Conservation (phyloP, 2,797 vertebrate genomes). For the Xenentodon cancila region DNA sequence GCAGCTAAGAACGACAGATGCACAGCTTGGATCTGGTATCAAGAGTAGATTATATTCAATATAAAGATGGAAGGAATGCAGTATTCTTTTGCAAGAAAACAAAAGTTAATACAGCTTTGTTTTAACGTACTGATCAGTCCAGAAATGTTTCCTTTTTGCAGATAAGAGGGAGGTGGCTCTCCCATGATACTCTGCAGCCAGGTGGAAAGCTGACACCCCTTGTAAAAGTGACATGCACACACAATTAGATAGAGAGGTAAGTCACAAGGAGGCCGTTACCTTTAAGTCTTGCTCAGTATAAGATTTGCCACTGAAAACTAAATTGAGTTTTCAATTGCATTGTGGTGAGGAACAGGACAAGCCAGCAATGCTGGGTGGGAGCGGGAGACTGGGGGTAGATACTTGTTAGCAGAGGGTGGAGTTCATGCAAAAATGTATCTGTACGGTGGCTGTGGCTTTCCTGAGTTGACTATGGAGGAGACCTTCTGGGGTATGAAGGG, state of each 20-base stretch:
- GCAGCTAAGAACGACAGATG: conserved; percentile 20
- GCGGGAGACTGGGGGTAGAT: neutral
- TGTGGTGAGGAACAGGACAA: neutral
- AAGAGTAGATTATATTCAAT: neutral
- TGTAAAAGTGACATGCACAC: conserved; percentile 36
- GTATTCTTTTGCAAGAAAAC: neutral
- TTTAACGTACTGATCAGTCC: neutral
- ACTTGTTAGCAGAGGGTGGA: conserved; percentile 25
- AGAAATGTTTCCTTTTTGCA: conserved; percentile 22
- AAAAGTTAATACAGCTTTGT: no score
- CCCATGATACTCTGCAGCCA: conserved; percentile 35
- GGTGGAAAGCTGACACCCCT: conserved; percentile 47
- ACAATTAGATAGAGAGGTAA: conserved; percentile 38
- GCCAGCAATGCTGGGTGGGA: conserved; percentile 20
- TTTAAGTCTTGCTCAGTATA: conserved; percentile 5
- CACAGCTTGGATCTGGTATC: neutral
- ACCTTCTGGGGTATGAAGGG: no score
- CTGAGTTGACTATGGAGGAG: no score
- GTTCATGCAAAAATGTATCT: conserved; percentile 4
- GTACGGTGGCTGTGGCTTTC: conserved; percentile 12
- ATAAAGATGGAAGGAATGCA: neutral
- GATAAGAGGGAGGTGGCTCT: conserved; percentile 27
- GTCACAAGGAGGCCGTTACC: conserved; percentile 35
- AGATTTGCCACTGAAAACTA: conserved; percentile 3
- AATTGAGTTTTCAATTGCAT: conserved; percentile 17